phyloP scores from a whole-genome alignment of 2,888 invertebrate species.

The Hetaerina titia region DNA sequence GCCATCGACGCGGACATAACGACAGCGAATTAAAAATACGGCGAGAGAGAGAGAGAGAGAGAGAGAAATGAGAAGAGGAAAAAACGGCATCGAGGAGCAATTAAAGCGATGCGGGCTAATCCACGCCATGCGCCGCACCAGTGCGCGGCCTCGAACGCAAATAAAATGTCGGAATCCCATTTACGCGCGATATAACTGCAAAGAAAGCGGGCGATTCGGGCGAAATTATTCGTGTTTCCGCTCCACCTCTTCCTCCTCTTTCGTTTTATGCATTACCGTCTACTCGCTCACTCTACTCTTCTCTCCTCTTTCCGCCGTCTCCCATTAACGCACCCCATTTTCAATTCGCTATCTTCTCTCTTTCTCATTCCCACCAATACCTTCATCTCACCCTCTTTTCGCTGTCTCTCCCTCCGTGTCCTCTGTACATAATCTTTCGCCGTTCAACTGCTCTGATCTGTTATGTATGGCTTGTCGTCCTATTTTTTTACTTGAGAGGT shows the following conservation, averaged over 20 bases:
- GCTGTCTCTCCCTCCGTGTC: too few relatives aligned
- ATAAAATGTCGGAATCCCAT: slow-evolving; percentile 40
- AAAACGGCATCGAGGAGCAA: slow-evolving; percentile 15
- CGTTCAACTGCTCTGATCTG: too few relatives aligned
- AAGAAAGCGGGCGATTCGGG: slow-evolving; percentile 37
- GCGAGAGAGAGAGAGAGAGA: background rate
- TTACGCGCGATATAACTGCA: slow-evolving; percentile 51
- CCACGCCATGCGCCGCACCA: background rate
- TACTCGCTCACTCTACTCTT: background rate
- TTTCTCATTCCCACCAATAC: background rate
- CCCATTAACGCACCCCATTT: background rate
- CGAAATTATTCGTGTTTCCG: slow-evolving; percentile 58
- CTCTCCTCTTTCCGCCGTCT: background rate
- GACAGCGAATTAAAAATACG: background rate
- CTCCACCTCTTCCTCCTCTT: background rate
- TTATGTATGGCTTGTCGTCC: too few relatives aligned
- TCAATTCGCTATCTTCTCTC: background rate
- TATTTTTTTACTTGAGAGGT: too few relatives aligned
- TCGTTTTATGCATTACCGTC: slow-evolving; percentile 29
- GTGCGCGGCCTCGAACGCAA: slow-evolving; percentile 46
- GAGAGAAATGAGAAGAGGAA: background rate
- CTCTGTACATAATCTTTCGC: too few relatives aligned
- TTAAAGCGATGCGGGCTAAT: slow-evolving; percentile 49
- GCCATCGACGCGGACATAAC: slow-evolving; percentile 32
- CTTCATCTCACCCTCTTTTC: background rate